These are phyloP conservation scores for Acanthoscelides obtectus DNA, from an alignment of 2,888 invertebrate species.

Conservation along the genomic window DNA sequence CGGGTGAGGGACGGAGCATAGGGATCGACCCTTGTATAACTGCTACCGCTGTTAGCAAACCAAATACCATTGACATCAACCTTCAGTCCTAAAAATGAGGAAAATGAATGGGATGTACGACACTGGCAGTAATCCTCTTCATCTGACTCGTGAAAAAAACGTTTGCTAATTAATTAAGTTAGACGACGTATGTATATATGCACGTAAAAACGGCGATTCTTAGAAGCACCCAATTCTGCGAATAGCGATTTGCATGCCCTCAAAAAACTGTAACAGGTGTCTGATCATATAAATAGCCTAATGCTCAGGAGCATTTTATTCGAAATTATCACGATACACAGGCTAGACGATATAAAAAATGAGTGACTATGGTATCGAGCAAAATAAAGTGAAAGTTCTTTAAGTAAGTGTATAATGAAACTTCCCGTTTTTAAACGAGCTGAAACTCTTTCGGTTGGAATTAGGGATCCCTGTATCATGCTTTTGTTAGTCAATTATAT, in stretches of 20 bases:
- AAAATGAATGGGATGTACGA: neutral
- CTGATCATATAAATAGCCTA: neutral
- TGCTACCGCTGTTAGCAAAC: no score
- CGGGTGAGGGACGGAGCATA: no score
- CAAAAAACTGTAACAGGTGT: neutral
- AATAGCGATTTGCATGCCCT: neutral
- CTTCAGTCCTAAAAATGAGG: neutral
- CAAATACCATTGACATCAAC: no score
- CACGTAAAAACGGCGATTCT: neutral
- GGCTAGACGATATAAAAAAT: neutral
- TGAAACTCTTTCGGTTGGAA: no score
- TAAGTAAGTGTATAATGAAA: no score
- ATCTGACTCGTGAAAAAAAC: neutral
- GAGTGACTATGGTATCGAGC: no score
- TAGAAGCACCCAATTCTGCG: neutral
- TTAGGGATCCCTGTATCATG: no score
- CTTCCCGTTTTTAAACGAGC: no score
- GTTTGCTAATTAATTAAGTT: neutral
- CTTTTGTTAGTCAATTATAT: no score
- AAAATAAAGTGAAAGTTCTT: no score
- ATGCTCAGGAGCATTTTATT: neutral
- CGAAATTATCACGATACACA: neutral
- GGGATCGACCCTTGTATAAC: no score
- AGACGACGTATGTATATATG: neutral
- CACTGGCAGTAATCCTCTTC: neutral